These are phyloP conservation scores for Desmophyllum pertusum DNA, from an alignment of 92 coral and sea anemone species.

Conservation along the genomic window DNA sequence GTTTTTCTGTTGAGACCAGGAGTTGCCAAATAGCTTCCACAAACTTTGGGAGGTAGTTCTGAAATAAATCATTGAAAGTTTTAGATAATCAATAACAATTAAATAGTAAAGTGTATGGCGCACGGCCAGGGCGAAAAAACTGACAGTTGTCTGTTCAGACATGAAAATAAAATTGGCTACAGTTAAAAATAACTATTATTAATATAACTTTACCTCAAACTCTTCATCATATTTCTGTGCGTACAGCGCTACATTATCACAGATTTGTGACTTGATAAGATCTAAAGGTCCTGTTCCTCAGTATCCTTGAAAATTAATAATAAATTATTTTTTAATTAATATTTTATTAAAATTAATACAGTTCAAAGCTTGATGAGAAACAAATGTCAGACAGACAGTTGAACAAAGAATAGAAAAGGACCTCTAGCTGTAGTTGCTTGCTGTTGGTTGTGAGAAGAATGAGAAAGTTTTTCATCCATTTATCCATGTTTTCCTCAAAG, in stretches of 20 bases:
- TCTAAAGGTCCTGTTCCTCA: conserved; percentile 96
- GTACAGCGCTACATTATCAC: conserved; percentile 95
- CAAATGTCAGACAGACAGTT: background rate
- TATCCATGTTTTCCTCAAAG: conserved; percentile 95
- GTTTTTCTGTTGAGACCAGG: conserved; percentile 73
- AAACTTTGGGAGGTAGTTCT: conserved; percentile 94
- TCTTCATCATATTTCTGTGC: conserved; percentile 99
- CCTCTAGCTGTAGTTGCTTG: conserved; percentile 71
- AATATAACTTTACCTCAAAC: conserved; percentile 74
- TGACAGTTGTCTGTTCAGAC: too few species aligned
- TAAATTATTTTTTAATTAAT: too few species aligned
- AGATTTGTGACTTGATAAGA: conserved; percentile 92
- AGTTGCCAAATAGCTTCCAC: conserved; percentile 98
- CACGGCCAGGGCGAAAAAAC: too few species aligned
- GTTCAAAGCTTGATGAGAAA: too few species aligned
- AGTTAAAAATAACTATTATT: background rate
- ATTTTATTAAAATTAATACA: too few species aligned
- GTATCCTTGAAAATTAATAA: conserved; percentile 65
- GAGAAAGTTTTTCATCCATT: conserved; percentile 97
- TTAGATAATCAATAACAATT: background rate
- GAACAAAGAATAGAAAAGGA: background rate
- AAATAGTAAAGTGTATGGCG: too few species aligned
- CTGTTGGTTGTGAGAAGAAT: conserved; percentile 88
- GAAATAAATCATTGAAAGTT: conserved; percentile 3
- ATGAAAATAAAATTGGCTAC: too few species aligned